A percentile compares a stretch with the other conserved stretches of the same genome.
Evolutionary conservation across 2,888 invertebrate genomes (phyloP).

Genomic region (Chrysopilus asiliformis): DNA sequence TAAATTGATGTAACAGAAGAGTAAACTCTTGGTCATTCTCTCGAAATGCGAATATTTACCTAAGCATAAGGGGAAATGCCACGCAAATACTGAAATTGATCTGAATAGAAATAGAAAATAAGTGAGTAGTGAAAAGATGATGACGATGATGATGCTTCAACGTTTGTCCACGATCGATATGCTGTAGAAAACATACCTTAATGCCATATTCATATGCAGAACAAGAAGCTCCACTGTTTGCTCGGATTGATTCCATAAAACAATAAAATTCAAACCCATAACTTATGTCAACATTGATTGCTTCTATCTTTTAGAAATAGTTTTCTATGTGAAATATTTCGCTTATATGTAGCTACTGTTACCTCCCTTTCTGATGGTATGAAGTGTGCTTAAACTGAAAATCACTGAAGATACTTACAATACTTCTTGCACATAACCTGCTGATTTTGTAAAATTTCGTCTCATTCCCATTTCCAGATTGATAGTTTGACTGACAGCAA

Average conservation of each 20-base stretch:
- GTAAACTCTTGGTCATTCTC: too few species aligned
- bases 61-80: too few species aligned
- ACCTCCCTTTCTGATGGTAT: background rate
- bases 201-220: background rate
- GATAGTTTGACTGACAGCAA: constrained; percentile 14
- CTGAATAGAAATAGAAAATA: too few species aligned
- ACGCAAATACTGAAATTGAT: too few species aligned
- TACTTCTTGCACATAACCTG: constrained; percentile 1
- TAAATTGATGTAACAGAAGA: too few species aligned
- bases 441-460: constrained; percentile 10
- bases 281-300: constrained; percentile 20
- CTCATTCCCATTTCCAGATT: constrained; percentile 6
- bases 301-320: constrained; percentile 2
- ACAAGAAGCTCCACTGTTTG: background rate
- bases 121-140: too few species aligned
- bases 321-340: too few species aligned
- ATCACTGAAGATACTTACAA: constrained; percentile 4
- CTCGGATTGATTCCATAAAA: constrained; percentile 6
- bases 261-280: constrained; percentile 22
- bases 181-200: too few species aligned
- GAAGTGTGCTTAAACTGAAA: background rate
- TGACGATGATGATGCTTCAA: too few species aligned
- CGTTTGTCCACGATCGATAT: too few species aligned
- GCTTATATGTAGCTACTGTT: background rate
- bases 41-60: too few species aligned